Percentiles rank a stretch among this genome's conserved stretches.
Conservation (phyloP, 2,888 invertebrate species). For the Drosophila paranaensis region DNA sequence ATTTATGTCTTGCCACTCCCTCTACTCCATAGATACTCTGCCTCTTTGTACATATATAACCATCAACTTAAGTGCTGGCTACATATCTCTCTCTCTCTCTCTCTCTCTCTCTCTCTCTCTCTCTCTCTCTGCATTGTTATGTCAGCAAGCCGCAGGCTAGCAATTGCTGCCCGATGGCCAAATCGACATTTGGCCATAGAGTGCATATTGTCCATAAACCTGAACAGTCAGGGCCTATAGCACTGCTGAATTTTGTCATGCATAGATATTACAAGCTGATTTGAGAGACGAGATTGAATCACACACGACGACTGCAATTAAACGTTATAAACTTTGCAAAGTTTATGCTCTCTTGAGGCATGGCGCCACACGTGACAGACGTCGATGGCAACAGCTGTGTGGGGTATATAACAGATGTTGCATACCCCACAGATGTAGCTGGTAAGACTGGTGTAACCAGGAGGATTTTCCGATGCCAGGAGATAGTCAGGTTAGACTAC, state of each 20-base stretch:
- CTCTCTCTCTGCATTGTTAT: not conserved
- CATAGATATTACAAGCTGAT: conserved; percentile 1
- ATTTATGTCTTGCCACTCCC: too few relatives aligned
- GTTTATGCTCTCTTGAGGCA: not conserved
- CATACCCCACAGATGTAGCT: too few relatives aligned
- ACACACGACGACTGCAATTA: not conserved
- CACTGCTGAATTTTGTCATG: not conserved
- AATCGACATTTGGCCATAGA: not conserved
- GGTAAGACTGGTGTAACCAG: too few relatives aligned
- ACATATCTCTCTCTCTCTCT: too few relatives aligned
- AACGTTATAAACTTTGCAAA: not conserved
- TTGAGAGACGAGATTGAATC: not conserved
- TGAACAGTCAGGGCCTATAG: conserved; percentile 3
- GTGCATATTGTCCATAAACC: conserved; percentile 1
- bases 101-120: too few relatives aligned
- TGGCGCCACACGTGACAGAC: conserved; percentile 4
- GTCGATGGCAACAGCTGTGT: not conserved
- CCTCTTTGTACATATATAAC: not conserved
- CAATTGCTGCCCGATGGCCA: not conserved
- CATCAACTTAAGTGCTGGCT: too few relatives aligned
- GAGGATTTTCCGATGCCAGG: too few relatives aligned
- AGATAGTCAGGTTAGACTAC: too few relatives aligned
- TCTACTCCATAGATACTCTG: not conserved
- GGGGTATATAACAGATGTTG: too few relatives aligned
- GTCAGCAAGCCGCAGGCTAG: not conserved